Evolutionary conservation across 2,113 vertebrate species (phyloP).

Genomic region (Melanerpes formicivorus): DNA sequence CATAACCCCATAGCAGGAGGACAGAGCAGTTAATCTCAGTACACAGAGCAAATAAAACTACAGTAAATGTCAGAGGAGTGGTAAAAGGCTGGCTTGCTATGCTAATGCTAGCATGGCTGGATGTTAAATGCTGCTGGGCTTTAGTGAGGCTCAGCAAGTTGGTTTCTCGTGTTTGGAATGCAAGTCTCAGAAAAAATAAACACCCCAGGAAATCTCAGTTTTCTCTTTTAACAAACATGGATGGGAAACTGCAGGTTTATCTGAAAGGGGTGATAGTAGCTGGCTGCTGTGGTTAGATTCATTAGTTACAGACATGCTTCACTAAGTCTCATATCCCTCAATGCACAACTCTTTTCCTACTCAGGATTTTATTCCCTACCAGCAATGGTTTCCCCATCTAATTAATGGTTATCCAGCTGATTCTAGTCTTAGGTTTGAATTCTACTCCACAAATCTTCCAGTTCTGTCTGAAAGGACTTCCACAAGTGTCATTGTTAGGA

Average conservation of each 20-base stretch:
- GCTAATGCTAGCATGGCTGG: neutral
- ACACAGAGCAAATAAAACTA: neutral
- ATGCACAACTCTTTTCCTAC: neutral
- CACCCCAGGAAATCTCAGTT: neutral
- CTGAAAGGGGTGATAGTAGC: neutral
- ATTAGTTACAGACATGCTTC: neutral
- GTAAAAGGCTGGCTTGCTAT: neutral
- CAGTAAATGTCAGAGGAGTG: neutral
- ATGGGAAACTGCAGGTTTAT: neutral
- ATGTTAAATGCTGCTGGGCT: neutral
- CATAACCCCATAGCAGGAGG: neutral
- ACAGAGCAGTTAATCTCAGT: neutral
- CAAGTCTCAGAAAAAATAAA: neutral
- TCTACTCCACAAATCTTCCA: neutral
- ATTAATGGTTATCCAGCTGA: neutral
- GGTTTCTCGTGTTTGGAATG: neutral
- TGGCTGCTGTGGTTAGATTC: neutral
- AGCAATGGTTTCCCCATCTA: neutral
- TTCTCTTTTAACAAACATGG: neutral
- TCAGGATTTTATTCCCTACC: neutral
- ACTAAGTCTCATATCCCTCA: neutral
- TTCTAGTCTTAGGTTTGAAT: neutral
- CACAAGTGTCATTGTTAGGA: neutral
- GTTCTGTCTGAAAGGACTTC: neutral
- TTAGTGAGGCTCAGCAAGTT: neutral